phyloP scores from a whole-genome alignment of 2,888 invertebrate species.

The Thymelicus sylvestris region DNA sequence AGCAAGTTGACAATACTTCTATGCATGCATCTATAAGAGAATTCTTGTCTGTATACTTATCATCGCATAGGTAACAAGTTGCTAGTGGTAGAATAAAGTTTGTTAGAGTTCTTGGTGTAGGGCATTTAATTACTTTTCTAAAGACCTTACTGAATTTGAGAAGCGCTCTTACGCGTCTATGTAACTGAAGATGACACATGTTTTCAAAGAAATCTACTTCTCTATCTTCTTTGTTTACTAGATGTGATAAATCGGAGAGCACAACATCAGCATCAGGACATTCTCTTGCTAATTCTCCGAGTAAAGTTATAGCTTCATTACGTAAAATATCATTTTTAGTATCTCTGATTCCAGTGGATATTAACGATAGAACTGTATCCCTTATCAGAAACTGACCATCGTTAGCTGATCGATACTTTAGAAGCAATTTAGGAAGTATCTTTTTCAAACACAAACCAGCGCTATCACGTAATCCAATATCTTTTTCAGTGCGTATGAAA shows the following conservation, averaged over 20 bases:
- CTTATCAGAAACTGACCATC: conserved; percentile 89
- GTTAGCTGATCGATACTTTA: conserved; percentile 78
- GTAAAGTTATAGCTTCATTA: conserved; percentile 91
- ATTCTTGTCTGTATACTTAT: conserved; percentile 90
- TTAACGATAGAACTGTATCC: conserved; percentile 89
- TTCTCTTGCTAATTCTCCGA: conserved; percentile 91
- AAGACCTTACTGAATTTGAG: conserved; percentile 89
- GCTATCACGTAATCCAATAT: conserved; percentile 92
- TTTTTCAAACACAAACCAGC: conserved; percentile 90
- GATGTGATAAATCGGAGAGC: conserved; percentile 87
- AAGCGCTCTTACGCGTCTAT: conserved; percentile 93
- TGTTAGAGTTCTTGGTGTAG: conserved; percentile 89
- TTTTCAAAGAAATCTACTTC: conserved; percentile 98
- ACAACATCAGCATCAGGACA: conserved; percentile 89
- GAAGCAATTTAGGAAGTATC: conserved; percentile 87
- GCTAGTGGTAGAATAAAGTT: conserved; percentile 94
- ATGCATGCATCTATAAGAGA: conserved; percentile 93
- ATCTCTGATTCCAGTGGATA: conserved; percentile 89
- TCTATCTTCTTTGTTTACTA: conserved; percentile 88
- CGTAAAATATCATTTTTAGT: conserved; percentile 89
- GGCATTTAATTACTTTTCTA: conserved; percentile 85
- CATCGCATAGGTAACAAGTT: conserved; percentile 91
- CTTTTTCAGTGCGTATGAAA: conserved; percentile 90
- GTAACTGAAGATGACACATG: conserved; percentile 93
- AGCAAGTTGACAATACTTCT: conserved; percentile 90